Percentiles rank a stretch among this genome's conserved stretches.
Conservation (phyloP, 1,140 invertebrate species). For the Drosophila parabipectinata region DNA sequence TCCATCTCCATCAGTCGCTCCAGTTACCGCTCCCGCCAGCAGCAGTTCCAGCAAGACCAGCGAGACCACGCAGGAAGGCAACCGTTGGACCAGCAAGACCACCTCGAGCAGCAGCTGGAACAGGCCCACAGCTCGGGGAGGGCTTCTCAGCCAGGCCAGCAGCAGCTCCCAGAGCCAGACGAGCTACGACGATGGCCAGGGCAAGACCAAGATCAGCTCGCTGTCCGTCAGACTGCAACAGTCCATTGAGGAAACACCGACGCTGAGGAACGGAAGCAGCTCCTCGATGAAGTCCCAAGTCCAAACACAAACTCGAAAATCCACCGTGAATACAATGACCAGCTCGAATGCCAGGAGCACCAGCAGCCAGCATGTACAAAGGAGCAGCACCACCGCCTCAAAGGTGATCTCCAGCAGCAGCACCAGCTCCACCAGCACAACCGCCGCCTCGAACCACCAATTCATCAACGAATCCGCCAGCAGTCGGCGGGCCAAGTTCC, state of each 20-base stretch:
- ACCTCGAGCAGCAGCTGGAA: constrained; percentile 42
- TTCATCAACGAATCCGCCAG: constrained; percentile 65
- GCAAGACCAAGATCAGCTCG: constrained; percentile 59
- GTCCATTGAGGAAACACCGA: constrained; percentile 82
- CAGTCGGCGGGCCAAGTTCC: constrained; percentile 85
- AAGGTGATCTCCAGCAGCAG: constrained; percentile 56
- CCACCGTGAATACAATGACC: constrained; percentile 55
- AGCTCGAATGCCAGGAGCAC: constrained; percentile 56
- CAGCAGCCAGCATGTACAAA: constrained; percentile 48
- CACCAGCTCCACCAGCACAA: constrained; percentile 40
- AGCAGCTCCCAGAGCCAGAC: constrained; percentile 44
- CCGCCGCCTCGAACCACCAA: constrained; percentile 33
- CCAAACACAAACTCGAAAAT: constrained; percentile 39
- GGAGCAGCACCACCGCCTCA: constrained; percentile 45
- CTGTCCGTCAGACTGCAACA: constrained; percentile 72
- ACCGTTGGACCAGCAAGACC: constrained; percentile 46
- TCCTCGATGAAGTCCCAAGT: constrained; percentile 34
- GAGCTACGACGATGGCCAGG: constrained; percentile 36
- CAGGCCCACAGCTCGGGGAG: constrained; percentile 35
- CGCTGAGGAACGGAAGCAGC: constrained; percentile 62
- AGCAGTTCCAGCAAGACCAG: constrained; percentile 27
- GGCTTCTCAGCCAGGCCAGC: constrained; percentile 44
- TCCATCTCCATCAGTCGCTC: background rate
- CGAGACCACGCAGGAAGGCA: constrained; percentile 39
- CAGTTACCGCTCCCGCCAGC: background rate